A percentile compares a stretch with the other conserved stretches of the same genome.
Evolutionary conservation across 53 echinoderm and acorn worm species (phyloP).

Genomic region (Paracentrotus lividus): DNA sequence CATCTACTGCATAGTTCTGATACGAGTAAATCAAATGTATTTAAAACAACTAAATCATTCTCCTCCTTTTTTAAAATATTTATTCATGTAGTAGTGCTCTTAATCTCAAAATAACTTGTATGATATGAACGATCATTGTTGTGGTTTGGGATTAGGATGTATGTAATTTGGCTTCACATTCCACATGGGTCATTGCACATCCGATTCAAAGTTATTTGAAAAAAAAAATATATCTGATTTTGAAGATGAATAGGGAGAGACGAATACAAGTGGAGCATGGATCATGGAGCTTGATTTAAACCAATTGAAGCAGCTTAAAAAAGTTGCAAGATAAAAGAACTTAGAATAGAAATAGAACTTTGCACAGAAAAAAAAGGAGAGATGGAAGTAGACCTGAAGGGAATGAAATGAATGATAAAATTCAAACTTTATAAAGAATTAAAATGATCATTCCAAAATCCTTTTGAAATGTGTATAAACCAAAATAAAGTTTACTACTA

Average conservation of each 20-base stretch:
- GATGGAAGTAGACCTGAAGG: not conserved
- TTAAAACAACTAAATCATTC: not conserved
- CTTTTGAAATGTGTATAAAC: too few species aligned
- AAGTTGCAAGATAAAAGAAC: too few species aligned
- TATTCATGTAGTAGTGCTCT: not conserved
- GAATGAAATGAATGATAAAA: not conserved
- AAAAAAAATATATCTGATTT: not conserved
- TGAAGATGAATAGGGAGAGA: not conserved
- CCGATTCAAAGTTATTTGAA: not conserved
- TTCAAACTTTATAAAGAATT: not conserved
- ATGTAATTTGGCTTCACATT: not conserved
- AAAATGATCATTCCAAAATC: too few species aligned
- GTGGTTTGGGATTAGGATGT: not conserved
- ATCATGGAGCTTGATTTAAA: not conserved
- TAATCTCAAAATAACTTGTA: not conserved
- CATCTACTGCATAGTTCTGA: not conserved
- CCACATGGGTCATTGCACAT: not conserved
- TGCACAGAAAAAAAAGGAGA: not conserved
- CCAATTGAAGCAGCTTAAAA: not conserved
- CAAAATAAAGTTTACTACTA: too few species aligned
- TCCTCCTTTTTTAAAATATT: not conserved
- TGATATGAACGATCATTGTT: not conserved
- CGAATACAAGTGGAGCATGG: not conserved
- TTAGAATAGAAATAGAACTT: too few species aligned
- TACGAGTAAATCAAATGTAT: not conserved